Conservation (phyloP, 2,888 invertebrate species). For the Cheilosia vernalis region DNA sequence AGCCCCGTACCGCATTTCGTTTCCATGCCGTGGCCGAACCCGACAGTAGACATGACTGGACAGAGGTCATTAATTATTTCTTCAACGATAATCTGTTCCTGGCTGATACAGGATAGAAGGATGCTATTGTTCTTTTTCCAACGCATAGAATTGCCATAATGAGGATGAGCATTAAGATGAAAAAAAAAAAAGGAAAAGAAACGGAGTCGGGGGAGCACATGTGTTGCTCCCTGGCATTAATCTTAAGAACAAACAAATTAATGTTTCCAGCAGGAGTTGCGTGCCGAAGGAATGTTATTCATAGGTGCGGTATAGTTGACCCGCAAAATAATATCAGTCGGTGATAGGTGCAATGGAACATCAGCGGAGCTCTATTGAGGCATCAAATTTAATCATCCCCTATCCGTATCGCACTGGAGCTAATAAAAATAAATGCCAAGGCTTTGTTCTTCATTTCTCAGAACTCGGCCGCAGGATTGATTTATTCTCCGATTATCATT, state of each 20-base stretch:
- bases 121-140: constrained; percentile 16
- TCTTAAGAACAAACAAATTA: constrained; percentile 54
- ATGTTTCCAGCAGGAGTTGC: constrained; percentile 5
- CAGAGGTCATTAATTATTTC: constrained; percentile 83
- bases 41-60: constrained; percentile 54
- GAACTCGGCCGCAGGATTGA: constrained; percentile 32
- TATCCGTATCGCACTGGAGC: constrained; percentile 10
- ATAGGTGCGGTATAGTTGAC: constrained; percentile 12
- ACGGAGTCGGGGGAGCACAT: constrained; percentile 43
- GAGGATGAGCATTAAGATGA: constrained; percentile 53
- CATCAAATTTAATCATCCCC: constrained; percentile 62
- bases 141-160: constrained; percentile 13
- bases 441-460: constrained; percentile 61
- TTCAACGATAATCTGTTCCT: constrained; percentile 78
- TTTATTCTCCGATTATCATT: constrained; percentile 67
- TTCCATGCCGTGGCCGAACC: background rate
- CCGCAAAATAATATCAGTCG: background rate
- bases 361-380: constrained; percentile 33
- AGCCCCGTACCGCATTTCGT: constrained; percentile 24
- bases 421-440: constrained; percentile 69
- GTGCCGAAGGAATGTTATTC: constrained; percentile 34
- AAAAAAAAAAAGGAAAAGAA: constrained; percentile 4
- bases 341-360: background rate
- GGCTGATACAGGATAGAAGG: constrained; percentile 40
- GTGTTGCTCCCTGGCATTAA: constrained; percentile 69